A percentile compares a stretch with the other conserved stretches of the same genome.
Evolutionary conservation across 2,888 invertebrate species (phyloP).

Genomic region (Formica aserva): DNA sequence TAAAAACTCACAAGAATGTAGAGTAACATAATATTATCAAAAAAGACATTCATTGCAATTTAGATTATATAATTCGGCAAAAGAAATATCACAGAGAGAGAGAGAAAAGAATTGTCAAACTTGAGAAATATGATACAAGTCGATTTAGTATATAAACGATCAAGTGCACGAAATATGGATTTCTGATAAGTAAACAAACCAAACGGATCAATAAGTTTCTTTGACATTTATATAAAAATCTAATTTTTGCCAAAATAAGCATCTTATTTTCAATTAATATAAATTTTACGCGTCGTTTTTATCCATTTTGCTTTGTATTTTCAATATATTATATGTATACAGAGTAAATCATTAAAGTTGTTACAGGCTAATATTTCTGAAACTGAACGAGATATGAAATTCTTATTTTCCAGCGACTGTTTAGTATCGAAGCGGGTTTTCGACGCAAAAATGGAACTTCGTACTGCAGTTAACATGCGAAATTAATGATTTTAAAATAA

Average conservation of each 20-base stretch:
- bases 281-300: neutral
- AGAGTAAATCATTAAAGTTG: too few species aligned
- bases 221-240: neutral
- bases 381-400: too few species aligned
- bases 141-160: neutral
- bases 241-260: neutral
- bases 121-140: neutral
- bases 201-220: neutral
- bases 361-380: too few species aligned
- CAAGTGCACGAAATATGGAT: neutral
- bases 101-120: neutral
- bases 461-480: too few species aligned
- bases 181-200: neutral
- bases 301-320: neutral
- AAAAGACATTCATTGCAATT: neutral
- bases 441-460: too few species aligned
- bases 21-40: too few species aligned
- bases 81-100: neutral
- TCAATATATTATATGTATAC: neutral
- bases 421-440: too few species aligned
- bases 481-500: too few species aligned
- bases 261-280: constrained; percentile 1
- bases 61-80: neutral
- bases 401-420: too few species aligned
- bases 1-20: too few species aligned